Conservation (phyloP, 2,888 invertebrate species). For the Tetramorium bicarinatum region DNA sequence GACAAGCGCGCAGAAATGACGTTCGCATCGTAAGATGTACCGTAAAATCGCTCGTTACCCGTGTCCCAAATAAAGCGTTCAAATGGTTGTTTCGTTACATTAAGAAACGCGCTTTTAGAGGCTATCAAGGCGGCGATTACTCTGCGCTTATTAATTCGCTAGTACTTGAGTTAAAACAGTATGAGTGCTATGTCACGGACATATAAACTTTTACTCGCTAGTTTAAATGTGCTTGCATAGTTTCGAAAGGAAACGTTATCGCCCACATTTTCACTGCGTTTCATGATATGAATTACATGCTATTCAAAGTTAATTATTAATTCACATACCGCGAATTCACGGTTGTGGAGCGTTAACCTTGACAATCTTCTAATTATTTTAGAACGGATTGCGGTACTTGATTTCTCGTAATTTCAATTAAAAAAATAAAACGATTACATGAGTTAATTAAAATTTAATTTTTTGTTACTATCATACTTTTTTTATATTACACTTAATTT, state of each 20-base stretch:
- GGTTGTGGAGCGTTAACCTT: background rate
- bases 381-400: background rate
- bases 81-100: constrained; percentile 48
- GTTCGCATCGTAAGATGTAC: background rate
- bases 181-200: background rate
- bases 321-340: constrained; percentile 4
- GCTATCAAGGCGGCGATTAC: constrained; percentile 29
- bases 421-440: background rate
- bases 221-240: constrained; percentile 8
- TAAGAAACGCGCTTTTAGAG: constrained; percentile 16
- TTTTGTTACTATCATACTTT: background rate
- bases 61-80: constrained; percentile 44
- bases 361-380: background rate
- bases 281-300: constrained; percentile 18
- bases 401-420: background rate
- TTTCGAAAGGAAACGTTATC: constrained; percentile 4
- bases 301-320: constrained; percentile 27
- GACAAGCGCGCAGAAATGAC: constrained; percentile 13
- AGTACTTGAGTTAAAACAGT: constrained; percentile 25
- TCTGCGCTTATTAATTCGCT: constrained; percentile 42
- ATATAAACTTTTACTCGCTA: constrained; percentile 35
- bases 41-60: constrained; percentile 57
- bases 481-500: background rate
- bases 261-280: constrained; percentile 5
- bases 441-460: background rate